Evolutionary conservation across 1,140 invertebrate species (phyloP), one percentile per base, ranked within the genome.

Genomic region (Rhyacophila brunnea): DNA sequence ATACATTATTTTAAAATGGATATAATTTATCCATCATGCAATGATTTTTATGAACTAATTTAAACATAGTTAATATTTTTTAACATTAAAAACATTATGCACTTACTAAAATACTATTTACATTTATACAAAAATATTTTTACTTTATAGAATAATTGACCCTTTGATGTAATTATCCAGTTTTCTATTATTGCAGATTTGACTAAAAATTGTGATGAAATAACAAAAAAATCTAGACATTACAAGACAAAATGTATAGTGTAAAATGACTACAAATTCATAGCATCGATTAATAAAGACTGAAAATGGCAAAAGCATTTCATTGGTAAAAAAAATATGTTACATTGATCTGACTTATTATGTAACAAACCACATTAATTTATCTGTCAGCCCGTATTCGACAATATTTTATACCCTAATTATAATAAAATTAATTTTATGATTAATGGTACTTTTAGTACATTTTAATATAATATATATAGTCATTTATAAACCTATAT

Each of bases 111-210:
- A 23, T 32, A 35, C 19, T 50, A 36, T 15, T 36, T 50, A 32
- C 34, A 48, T 19, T 35, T 54, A n/a, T 54, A 54, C 52, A 54
- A 54, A 53, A 54, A 54, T 54, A 54, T 54, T 46, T n/a, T 45
- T 44, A 54, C 34, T 46, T 34, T 46, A 54, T 54, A 20, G 7
- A 46, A 54, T 54, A 54, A 54, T 54, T 54, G 52, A 54, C 52
- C 52, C 23, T 44, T 46, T 23, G 43, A 45, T 54, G 32, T 38
- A 23, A 9, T 50, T 18, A 28, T 28, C 4, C 23, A 28, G 23
- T 28, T 28, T 28, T 28, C 23, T 9, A 28, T 28, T 28, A 28
- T 28, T 28, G 23, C 23, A 28, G 23, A 28, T 28, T 28, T 28
- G 23, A 28, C 23, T 28, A 28, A 28, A 5, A 28, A 28, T 28